These are phyloP conservation scores for Sylvia atricapilla DNA, from an alignment of 2,113 vertebrate species.

Conservation along the genomic window DNA sequence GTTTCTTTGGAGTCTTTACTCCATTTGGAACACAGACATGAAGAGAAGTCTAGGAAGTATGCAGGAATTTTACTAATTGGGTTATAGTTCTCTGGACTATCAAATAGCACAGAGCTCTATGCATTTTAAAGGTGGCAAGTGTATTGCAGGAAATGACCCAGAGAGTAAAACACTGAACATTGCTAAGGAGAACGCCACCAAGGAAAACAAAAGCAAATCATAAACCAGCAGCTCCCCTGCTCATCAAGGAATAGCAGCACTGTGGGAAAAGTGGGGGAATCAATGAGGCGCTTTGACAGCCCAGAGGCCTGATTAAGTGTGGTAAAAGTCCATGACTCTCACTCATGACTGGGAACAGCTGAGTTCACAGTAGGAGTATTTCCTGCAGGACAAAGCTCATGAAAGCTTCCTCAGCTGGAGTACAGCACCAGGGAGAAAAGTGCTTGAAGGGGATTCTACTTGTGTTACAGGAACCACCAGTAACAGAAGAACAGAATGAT, in stretches of 20 bases:
- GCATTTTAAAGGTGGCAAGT: neutral
- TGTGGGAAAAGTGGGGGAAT: neutral
- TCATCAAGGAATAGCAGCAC: neutral
- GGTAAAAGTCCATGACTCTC: neutral
- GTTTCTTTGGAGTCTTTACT: neutral
- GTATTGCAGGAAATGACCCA: neutral
- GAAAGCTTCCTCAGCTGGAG: neutral
- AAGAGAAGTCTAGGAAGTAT: neutral
- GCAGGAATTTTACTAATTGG: neutral
- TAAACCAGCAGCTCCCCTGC: neutral
- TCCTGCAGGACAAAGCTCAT: neutral
- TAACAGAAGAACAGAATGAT: neutral
- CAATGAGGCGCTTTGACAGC: rapidly evolving
- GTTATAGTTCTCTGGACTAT: neutral
- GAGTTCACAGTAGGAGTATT: neutral
- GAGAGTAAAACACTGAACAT: neutral
- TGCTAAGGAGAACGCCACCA: neutral
- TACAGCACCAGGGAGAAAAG: neutral
- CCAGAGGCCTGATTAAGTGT: neutral
- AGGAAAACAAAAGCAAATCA: neutral
- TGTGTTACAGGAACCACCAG: neutral
- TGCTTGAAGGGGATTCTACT: neutral
- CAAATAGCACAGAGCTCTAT: neutral
- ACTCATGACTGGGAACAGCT: neutral
- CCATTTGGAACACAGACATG: neutral